Evolutionary conservation across 2,797 vertebrate genomes (phyloP), one percentile per base, ranked within the genome.

Genomic region (Nothura maculosa): DNA sequence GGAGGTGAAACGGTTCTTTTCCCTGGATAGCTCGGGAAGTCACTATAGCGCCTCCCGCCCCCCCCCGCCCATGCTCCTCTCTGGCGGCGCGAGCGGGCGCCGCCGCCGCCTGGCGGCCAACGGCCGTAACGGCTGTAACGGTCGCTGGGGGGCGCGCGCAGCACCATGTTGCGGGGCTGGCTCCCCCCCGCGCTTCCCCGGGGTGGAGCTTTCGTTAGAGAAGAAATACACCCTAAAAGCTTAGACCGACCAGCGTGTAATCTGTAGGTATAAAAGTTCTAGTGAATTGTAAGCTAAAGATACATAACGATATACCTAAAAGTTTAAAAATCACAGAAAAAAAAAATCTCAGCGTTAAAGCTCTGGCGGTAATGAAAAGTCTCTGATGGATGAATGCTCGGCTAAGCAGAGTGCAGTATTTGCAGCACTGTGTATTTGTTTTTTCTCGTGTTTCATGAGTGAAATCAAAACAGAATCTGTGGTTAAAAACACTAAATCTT

Each of bases 391-490:
- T 9, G 28, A 18, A 24, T 2, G 40, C 2, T 18, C 43, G 21
- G 11, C 30, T 19, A 19, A 30, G 28, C 6, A 19, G 4, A 9
- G 0, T 2, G 3, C 3, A 2, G 3, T 20, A 7, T 25, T 52
- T 21, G 14, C 40, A 61, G 30, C 2, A 13, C 28, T 11, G 32
- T 10, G 24, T 17, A 12, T 17, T 17, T 52, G 9, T n/a, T 9
- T 60, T 60, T 27, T 8, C 18, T 54, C 43, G 5, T 4, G 4
- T 16, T 58, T 19, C 42, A 24, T 0, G 4, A 47, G 13, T 40
- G 27, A 60, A 70, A 0, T 11, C 42, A 12, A 48, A 10, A 34
- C 42, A 55, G 58, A 1, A 8, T 13, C 64, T 12, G 19, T 10
- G 7, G 10, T 15, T 21, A 9, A 45, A 24, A 6, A 12, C 14